These are phyloP conservation scores for Ennomos quercinarius DNA, from an alignment of 2,888 invertebrate species.

Conservation along the genomic window DNA sequence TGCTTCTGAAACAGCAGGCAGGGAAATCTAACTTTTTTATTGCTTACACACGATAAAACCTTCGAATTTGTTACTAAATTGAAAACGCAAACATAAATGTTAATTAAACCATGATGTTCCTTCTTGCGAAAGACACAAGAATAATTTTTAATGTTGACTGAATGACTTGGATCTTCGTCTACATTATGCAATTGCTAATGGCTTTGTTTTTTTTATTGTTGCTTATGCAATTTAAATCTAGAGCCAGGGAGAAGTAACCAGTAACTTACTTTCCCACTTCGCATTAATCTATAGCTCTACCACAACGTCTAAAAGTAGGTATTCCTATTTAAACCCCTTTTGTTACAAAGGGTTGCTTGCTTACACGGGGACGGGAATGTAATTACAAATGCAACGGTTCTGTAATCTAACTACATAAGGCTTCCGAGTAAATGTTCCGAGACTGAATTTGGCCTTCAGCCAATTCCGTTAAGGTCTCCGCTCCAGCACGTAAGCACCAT, in stretches of 20 bases:
- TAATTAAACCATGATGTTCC: conserved; percentile 6
- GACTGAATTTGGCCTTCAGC: conserved; percentile 43
- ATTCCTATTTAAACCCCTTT: conserved; percentile 18
- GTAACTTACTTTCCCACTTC: not conserved
- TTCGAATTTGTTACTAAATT: conserved; percentile 29
- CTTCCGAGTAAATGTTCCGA: conserved; percentile 35
- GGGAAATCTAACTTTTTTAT: conserved; percentile 33
- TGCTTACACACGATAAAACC: conserved; percentile 26
- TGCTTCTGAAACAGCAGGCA: conserved; percentile 19
- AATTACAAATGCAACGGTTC: conserved; percentile 47
- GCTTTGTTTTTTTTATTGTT: too few species aligned
- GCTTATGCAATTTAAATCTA: conserved; percentile 21
- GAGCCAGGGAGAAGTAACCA: not conserved
- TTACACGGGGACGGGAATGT: conserved; percentile 43
- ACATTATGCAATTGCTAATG: too few species aligned
- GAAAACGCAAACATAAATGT: conserved; percentile 22
- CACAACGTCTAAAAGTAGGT: conserved; percentile 9
- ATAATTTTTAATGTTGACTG: not conserved
- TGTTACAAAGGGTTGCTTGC: conserved; percentile 25
- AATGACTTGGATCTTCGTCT: conserved; percentile 9
- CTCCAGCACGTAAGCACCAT: conserved; percentile 8
- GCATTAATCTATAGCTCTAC: not conserved
- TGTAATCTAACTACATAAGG: conserved; percentile 41
- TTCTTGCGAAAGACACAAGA: not conserved
- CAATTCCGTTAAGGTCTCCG: conserved; percentile 36